A percentile compares a stretch with the other conserved stretches of the same genome.
phyloP scores from a whole-genome alignment of 2,888 invertebrate species.

The Camponotus fellah region DNA sequence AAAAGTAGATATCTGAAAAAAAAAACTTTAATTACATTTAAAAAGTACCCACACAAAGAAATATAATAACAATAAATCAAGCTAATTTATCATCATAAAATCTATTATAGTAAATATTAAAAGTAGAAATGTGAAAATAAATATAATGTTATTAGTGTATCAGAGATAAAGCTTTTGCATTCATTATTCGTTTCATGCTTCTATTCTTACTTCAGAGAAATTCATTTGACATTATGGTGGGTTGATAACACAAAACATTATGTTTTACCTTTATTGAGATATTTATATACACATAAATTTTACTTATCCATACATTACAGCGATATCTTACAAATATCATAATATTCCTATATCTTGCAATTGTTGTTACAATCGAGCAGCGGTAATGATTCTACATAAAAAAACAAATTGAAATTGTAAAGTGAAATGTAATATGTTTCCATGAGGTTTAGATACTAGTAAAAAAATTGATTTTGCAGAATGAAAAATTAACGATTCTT shows the following conservation, averaged over 20 bases:
- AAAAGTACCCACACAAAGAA: background rate
- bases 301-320: constrained; percentile 40
- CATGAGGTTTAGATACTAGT: background rate
- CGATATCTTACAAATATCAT: constrained; percentile 23
- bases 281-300: constrained; percentile 43
- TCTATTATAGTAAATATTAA: background rate
- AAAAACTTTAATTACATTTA: background rate
- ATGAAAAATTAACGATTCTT: background rate
- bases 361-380: constrained; percentile 15
- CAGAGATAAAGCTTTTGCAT: background rate
- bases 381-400: constrained; percentile 9
- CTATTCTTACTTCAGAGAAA: background rate
- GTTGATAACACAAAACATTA: background rate
- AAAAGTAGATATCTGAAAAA: background rate
- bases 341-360: constrained; percentile 23
- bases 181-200: background rate
- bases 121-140: background rate
- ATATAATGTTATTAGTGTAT: background rate
- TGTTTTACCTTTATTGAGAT: constrained; percentile 30
- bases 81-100: background rate
- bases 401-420: constrained; percentile 37
- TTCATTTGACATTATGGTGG: background rate
- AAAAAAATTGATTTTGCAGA: background rate
- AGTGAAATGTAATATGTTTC: constrained; percentile 5
- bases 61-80: background rate